A percentile compares a stretch with the other conserved stretches of the same genome.
Evolutionary conservation across 2,113 vertebrate species (phyloP).

Genomic region (Arenaria interpres): DNA sequence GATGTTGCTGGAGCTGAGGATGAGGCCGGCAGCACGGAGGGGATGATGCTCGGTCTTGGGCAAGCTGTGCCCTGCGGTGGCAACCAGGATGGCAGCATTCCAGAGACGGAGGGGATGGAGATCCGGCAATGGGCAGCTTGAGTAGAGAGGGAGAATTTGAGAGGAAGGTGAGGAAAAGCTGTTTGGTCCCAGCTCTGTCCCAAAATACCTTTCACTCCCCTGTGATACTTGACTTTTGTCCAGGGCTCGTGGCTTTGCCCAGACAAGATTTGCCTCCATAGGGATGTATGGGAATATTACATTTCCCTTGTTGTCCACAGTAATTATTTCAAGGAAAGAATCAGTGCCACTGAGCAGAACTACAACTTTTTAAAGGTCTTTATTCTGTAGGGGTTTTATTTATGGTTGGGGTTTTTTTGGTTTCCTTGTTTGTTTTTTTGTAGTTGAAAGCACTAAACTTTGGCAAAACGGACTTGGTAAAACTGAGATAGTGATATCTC

Average conservation of each 20-base stretch:
- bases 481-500: background rate
- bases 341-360: background rate
- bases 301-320: background rate
- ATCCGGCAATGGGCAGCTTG: background rate
- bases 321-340: background rate
- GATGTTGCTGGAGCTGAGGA: background rate
- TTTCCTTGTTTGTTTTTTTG: background rate
- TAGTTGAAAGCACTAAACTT: background rate
- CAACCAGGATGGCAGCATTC: fast-evolving
- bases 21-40: fast-evolving
- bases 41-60: no score
- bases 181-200: background rate
- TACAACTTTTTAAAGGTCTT: no score
- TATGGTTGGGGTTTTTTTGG: background rate
- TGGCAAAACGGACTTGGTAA: background rate
- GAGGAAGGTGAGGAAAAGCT: background rate
- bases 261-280: background rate
- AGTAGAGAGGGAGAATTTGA: background rate
- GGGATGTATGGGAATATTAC: background rate
- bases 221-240: background rate
- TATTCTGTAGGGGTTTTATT: background rate
- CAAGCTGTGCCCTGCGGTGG: fast-evolving
- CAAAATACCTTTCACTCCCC: background rate
- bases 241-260: background rate
- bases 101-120: background rate